Base-by-base conservation (phyloP, 2,888 invertebrate species). In the Lucinisca nassula region DNA sequence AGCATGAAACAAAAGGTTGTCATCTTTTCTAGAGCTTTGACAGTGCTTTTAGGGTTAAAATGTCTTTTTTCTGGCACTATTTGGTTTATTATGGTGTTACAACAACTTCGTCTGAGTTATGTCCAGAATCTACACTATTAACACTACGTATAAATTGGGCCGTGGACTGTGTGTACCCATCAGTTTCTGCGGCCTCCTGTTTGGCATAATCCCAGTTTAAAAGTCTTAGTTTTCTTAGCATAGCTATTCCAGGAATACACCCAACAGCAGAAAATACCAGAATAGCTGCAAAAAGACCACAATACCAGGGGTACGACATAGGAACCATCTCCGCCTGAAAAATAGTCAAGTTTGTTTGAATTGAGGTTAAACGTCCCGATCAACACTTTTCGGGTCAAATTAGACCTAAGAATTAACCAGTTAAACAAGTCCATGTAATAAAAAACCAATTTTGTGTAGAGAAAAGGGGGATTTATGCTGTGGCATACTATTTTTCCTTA, bases 191-290 rank as follows among this genome's bases (percentile, higher is more conserved):
- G n/a, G 90, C 88, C 0, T 88, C 84, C 40, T 91, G 91, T 84
- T 94, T 94, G 32, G 94, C 92, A 58, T 90, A 91, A 70, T 92
- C 82, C 88, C 93, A 92, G 85, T 89, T 88, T 0, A 93, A 79
- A 40, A 92, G 84, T 32, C 92, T 91, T 2, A 93, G 49, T 79
- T 91, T 92, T 49, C 93, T 88, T 2, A 92, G 84, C 0, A 94
- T 38, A 30, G 94, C 94, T 14, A 94, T 91, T 4, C 87, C 91
- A 21, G 94, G 94, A 58, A 95, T 93, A 91, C 94, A 94, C 8
- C 93, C 84, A 0, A 94, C 86, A 1, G 94, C 92, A 58, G 90
- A 82, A n/a, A 94, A 84, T 0, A 95, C 94, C 0, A 95, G 90
- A 27, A 91, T 37, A 37, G 89, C 87, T 35, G 93, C 93, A 0